Base-by-base conservation (phyloP, 2,888 invertebrate species). In the Heliconius aoede region DNA sequence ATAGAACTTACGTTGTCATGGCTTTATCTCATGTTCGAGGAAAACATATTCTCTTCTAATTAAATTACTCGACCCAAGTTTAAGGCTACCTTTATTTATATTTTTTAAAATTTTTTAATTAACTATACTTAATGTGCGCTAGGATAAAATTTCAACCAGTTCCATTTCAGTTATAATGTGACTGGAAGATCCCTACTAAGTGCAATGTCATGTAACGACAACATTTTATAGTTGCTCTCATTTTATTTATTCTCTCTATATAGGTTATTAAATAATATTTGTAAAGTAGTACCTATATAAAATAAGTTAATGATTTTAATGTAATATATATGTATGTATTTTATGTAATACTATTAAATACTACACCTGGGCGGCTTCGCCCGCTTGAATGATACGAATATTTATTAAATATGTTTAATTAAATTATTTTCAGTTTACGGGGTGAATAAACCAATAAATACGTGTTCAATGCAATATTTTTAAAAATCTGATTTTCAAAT, bases 1-100 rank as follows among this genome's bases (percentile, higher is more conserved):
- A 76, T 73, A 79, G 74, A 73, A 77, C 74, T 61, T 71, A 61
- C 36, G 51, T 72, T 69, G 72, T 62, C 72, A 72, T 26, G 46
- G 62, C 51, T 78, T 73, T 76, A 76, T 76, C 76, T 78, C 67
- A 68, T 67, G 40, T 68, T 76, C 67, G 28, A 51, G 64, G 65
- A 78, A 76, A 62, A 62, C 51, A 60, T 26, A 15, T 64, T 24
- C 55, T 40, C 32, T 15, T 55, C 3, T 75, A 75, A 75, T 71
- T 26, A 4, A 71, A 69, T 75, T 75, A 71, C 9, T 62, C 26
- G 30, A 60, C 21, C 9, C 36, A 40, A 58, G 36, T 72, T n/a
- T 24, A 71, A 71, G 32, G 15, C 18, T 1, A 60, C 13, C 15
- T 58, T 15, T 24, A 24, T 26, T 60, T 26, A 13, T 60, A 26